Base-by-base conservation (phyloP, 2,888 invertebrate species). In the Diogma glabrata region DNA sequence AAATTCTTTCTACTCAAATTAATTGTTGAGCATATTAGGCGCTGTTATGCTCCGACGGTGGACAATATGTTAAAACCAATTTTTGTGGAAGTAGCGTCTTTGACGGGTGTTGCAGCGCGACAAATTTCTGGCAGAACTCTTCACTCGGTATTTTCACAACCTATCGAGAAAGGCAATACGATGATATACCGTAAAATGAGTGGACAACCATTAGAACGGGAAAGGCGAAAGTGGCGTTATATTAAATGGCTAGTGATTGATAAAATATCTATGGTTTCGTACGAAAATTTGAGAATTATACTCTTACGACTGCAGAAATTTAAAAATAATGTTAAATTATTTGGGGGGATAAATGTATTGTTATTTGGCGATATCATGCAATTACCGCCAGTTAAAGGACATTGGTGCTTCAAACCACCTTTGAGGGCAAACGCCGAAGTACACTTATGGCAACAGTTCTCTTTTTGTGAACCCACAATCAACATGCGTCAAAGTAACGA, bases 81-180 rank as follows among this genome's bases (percentile, higher is more conserved):
- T 10, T 26, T 26, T 26, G 10, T 26, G 10, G 28, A 26, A 26
- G 10, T 26, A 10, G 9, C 28, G 9, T 28, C 28, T 12, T 28
- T 60, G 2, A 63, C 61, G 38, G 63, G 61, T 10, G 64, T 63
- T 36, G 63, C 63, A 53, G 62, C 63, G 6, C 50, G 58, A 7
- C 55, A 61, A 36, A 53, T 61, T 3, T 49, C 47, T 50, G 53
- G 50, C 2, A 10, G 14, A 16, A 54, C 54, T 14, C 12, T 52
- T 12, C 54, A 52, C 30, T 17, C 17, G 2, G 4, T 45, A 17
- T 38, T 56, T 2, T 51, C 50, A 45, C 20, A 53, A 9, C 54
- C 53, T 20, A 51, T 56, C 20, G 51, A 55, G 46, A 53, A 55
- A 47, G 52, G 33, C 43, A 22, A 19, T 52, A 40, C 49, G 30